Percentiles rank a stretch among this genome's conserved stretches.
These are phyloP conservation scores for Flexamia atlantica DNA, from an alignment of 2,888 invertebrate species.

Conservation along the genomic window DNA sequence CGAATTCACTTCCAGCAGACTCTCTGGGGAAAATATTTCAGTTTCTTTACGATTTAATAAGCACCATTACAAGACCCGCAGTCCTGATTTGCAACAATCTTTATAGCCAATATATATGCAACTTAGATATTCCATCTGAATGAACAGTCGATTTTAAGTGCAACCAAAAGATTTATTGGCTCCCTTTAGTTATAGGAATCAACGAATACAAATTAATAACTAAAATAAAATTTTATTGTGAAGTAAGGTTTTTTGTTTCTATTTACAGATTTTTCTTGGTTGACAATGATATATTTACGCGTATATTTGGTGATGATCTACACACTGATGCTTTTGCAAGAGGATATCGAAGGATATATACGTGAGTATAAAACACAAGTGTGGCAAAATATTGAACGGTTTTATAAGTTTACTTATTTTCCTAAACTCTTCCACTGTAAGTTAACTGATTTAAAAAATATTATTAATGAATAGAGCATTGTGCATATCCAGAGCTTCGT, in stretches of 20 bases:
- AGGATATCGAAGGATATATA: not conserved
- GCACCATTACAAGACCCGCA: not conserved
- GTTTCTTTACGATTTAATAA: not conserved
- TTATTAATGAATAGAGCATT: not conserved
- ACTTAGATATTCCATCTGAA: not conserved
- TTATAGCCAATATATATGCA: not conserved
- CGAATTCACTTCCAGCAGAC: not conserved
- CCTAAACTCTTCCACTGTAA: not conserved
- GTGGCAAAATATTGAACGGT: not conserved
- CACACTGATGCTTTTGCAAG: not conserved
- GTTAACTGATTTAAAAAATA: not conserved
- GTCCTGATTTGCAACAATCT: not conserved
- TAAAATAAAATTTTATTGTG: not conserved
- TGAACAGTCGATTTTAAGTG: too few species aligned
- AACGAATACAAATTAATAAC: not conserved
- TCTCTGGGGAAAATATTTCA: conserved; percentile 13
- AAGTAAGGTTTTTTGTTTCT: not conserved
- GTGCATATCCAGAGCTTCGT: too few species aligned
- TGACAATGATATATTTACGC: not conserved
- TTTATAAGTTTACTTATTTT: not conserved
- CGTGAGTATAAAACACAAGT: not conserved
- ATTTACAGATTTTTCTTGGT: not conserved
- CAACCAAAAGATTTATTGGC: not conserved
- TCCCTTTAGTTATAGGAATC: not conserved
- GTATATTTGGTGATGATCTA: not conserved